Conservation (phyloP, 2,888 invertebrate species). For the Trichogramma dendrolimi region DNA sequence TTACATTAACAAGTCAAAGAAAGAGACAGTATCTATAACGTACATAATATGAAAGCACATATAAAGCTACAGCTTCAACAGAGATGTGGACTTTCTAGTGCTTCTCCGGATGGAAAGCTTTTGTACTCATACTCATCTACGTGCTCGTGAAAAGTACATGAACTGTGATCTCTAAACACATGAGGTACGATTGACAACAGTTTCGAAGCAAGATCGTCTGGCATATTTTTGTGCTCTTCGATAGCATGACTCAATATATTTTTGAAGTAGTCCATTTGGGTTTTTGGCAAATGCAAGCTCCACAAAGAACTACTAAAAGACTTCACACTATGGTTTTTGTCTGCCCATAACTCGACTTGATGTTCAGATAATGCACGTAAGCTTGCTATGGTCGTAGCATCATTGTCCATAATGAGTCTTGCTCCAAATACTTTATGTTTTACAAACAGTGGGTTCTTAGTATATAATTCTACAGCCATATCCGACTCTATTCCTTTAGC, state of each 20-base stretch:
- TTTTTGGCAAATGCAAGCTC: conserved; percentile 13
- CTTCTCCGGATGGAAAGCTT: no score
- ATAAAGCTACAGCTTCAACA: no score
- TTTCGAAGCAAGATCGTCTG: no score
- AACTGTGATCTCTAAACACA: no score
- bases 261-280: conserved; percentile 20
- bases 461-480: conserved; percentile 26
- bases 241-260: conserved; percentile 1
- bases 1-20: no score
- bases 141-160: no score
- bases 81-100: no score
- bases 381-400: conserved; percentile 28
- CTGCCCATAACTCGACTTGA: conserved; percentile 23
- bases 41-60: no score
- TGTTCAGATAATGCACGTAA: conserved; percentile 12
- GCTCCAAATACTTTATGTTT: conserved; percentile 24
- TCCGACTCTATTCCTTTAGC: conserved; percentile 32
- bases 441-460: conserved; percentile 20
- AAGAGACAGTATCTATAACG: no score
- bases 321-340: conserved; percentile 23
- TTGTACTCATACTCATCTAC: no score
- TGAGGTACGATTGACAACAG: no score
- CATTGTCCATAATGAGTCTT: conserved; percentile 29
- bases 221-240: not conserved
- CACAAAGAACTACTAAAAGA: not conserved